These are phyloP conservation scores for Microhierax caerulescens DNA, from an alignment of 2,797 vertebrate genomes.

Conservation along the genomic window DNA sequence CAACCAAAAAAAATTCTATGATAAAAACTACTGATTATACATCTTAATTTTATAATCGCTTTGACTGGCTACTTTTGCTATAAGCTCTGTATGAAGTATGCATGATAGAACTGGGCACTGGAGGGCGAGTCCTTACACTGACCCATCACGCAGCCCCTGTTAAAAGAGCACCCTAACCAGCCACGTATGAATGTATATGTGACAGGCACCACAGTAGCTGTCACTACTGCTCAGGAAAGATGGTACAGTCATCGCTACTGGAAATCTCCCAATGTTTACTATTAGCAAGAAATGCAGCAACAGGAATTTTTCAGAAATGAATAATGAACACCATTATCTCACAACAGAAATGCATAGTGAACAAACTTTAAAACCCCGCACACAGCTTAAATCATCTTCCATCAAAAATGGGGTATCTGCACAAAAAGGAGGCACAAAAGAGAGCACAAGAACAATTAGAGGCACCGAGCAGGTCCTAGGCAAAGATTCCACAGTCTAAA, in stretches of 20 bases:
- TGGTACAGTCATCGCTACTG: neutral
- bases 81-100: neutral
- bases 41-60: neutral
- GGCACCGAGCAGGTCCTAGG: neutral
- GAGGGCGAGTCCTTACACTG: neutral
- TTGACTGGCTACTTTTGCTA: neutral
- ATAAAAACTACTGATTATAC: neutral
- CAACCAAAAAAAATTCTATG: neutral
- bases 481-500: neutral
- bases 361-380: neutral
- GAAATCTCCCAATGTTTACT: neutral
- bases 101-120: neutral
- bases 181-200: fast-evolving
- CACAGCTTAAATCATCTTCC: neutral
- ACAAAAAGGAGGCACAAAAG: neutral
- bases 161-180: neutral
- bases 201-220: neutral
- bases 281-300: neutral
- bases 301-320: neutral
- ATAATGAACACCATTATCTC: neutral
- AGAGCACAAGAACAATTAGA: neutral
- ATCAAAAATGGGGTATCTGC: neutral
- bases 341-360: neutral
- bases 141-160: neutral
- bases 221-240: neutral